Conservation (phyloP, 2,888 invertebrate species). For the Nematopogon swammerdamellus region DNA sequence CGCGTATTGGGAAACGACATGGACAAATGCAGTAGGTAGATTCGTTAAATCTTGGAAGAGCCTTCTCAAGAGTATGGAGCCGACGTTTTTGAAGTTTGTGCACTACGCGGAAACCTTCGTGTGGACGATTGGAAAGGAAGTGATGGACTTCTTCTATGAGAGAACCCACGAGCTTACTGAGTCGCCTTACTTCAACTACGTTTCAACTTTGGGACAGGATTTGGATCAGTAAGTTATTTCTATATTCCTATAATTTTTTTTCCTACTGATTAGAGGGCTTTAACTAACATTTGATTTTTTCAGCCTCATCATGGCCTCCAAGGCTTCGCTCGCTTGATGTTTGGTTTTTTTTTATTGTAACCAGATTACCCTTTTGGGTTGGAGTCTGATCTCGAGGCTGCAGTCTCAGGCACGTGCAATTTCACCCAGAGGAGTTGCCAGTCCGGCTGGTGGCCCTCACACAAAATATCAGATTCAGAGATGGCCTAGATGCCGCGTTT, state of each 20-base stretch:
- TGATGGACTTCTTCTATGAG: conserved; percentile 77
- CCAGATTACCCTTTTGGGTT: too few relatives aligned
- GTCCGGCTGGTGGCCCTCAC: too few relatives aligned
- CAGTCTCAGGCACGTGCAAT: too few relatives aligned
- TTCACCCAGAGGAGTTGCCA: too few relatives aligned
- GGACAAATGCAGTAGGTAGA: conserved; percentile 64
- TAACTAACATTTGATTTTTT: not conserved
- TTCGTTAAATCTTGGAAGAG: conserved; percentile 70
- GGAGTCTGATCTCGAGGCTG: too few relatives aligned
- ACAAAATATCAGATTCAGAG: too few relatives aligned
- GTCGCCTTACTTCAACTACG: conserved; percentile 77
- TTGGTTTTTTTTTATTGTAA: conserved; percentile 1
- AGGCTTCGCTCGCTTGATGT: too few relatives aligned
- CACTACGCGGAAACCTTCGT: conserved; percentile 73
- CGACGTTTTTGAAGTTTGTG: conserved; percentile 70
- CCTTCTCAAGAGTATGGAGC: conserved; percentile 70
- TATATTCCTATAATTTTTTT: not conserved
- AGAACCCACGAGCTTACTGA: conserved; percentile 75
- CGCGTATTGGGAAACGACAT: conserved; percentile 70
- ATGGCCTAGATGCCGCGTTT: too few relatives aligned
- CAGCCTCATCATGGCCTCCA: too few relatives aligned
- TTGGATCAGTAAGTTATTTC: conserved; percentile 54
- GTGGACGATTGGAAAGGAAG: conserved; percentile 70
- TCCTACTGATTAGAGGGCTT: not conserved
- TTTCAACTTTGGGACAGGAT: conserved; percentile 77